Percentiles rank a stretch among this genome's conserved stretches.
Evolutionary conservation across 2,888 invertebrate genomes (phyloP).

Genomic region (Diachrysia chrysitis): DNA sequence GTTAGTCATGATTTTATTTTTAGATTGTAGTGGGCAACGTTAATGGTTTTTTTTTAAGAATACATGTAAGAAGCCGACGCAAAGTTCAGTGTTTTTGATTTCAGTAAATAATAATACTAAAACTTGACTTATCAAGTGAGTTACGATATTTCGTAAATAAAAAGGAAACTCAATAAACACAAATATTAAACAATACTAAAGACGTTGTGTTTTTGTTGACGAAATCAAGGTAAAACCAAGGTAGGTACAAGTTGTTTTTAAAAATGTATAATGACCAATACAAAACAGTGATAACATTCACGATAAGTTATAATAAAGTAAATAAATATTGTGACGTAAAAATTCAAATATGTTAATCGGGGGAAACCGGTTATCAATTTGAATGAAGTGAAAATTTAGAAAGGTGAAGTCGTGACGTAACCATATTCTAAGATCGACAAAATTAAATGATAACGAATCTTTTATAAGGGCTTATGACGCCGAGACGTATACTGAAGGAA

Average conservation of each 20-base stretch:
- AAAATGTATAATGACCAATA: slow-evolving; percentile 1
- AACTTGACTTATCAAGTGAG: slow-evolving; percentile 32
- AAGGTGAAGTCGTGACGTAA: slow-evolving; percentile 37
- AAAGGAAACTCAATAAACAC: slow-evolving; percentile 20
- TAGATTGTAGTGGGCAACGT: slow-evolving; percentile 2
- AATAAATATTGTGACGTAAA: slow-evolving; percentile 41
- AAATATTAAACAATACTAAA: not conserved
- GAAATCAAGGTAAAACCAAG: not conserved
- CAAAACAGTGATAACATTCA: slow-evolving; percentile 42
- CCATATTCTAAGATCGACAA: slow-evolving; percentile 17
- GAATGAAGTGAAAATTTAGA: slow-evolving; percentile 46
- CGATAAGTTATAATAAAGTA: slow-evolving; percentile 36
- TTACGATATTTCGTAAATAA: slow-evolving; percentile 22
- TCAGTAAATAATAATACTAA: slow-evolving; percentile 40
- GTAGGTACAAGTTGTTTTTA: not conserved
- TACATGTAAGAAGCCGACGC: slow-evolving; percentile 11
- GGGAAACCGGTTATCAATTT: slow-evolving; percentile 34
- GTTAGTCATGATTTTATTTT: slow-evolving; percentile 19
- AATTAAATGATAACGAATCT: not conserved
- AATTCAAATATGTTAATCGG: slow-evolving; percentile 42
- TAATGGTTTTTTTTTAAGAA: not conserved
- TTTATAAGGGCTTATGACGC: not conserved
- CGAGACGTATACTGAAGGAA: not conserved
- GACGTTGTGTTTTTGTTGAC: too few relatives aligned
- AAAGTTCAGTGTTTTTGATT: slow-evolving; percentile 25